Base-by-base conservation (phyloP, 2,797 vertebrate species). In the Phyllotis vaccarum region DNA sequence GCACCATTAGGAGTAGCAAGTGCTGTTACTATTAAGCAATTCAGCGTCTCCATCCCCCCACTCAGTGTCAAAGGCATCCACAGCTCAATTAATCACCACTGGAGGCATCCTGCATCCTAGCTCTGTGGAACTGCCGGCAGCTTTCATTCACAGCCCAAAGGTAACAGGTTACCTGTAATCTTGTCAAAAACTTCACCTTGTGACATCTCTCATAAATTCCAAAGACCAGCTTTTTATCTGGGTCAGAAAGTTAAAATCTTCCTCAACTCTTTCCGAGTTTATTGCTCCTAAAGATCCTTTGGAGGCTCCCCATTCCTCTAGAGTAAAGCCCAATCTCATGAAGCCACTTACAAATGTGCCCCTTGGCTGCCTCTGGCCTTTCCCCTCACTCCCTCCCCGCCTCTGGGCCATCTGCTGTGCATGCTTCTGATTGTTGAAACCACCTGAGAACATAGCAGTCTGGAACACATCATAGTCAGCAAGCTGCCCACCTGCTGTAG, bases 1-100 rank as follows among this genome's bases (percentile, higher is more conserved):
- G 97, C 95, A 93, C 85, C 95, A 96, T 97, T 95, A 96, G 72
- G 91, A 97, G 80, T 64, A 92, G 83, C 89, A 66, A 95, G 88
- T 91, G 91, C 81, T 89, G 27, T 94, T 95, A 83, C 95, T 94
- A 96, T 78, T 86, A 95, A 93, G 85, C 88, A 95, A 88, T 90
- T 80, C 78, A 90, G 93, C 81, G 75, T 94, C 91, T 94, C 89
- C 31, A 54, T 93, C 43, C 79, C 79, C 76, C 64, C 46, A 86
- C 76, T 95, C 93, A 86, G 58, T 95, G 92, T 93, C 96, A 95
- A 52, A 94, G 81, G 49, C 92, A 89, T 92, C 95, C 54, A 14
- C 81, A 87, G 86, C 96, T 96, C 95, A 74, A 75, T 95, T 86
- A 83, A 93, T 97, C 89, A 87, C 72, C 49, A 49, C 27, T 16